Percentiles rank a stretch among this genome's conserved stretches.
phyloP scores from a whole-genome alignment of 2,888 invertebrate species.

The Noctua janthina region DNA sequence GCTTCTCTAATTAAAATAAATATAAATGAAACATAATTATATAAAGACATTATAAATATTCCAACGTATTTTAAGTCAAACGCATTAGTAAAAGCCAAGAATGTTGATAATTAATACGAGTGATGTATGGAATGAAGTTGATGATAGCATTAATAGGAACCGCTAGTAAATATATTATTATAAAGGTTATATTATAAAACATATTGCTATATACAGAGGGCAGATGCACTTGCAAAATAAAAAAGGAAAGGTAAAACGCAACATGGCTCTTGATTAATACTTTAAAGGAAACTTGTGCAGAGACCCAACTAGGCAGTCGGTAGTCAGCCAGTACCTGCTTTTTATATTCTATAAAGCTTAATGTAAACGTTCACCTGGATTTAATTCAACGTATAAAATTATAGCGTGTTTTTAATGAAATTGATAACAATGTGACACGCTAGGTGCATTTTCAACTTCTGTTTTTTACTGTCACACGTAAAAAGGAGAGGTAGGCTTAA shows the following conservation, averaged over 20 bases:
- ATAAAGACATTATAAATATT: slow-evolving; percentile 39
- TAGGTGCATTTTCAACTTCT: slow-evolving; percentile 68
- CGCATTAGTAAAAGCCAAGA: slow-evolving; percentile 49
- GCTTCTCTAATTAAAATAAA: neutral
- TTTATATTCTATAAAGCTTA: slow-evolving; percentile 58
- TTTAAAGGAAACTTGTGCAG: slow-evolving; percentile 85
- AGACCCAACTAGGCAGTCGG: slow-evolving; percentile 74
- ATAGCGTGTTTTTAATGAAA: slow-evolving; percentile 51
- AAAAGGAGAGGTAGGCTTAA: slow-evolving; percentile 32
- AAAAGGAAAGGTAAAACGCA: slow-evolving; percentile 75
- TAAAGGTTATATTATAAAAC: slow-evolving; percentile 55
- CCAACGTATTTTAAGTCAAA: slow-evolving; percentile 45
- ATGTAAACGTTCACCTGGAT: slow-evolving; percentile 64
- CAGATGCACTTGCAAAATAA: slow-evolving; percentile 81
- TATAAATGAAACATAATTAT: slow-evolving; percentile 13
- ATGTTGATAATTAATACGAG: slow-evolving; percentile 42
- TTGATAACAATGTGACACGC: slow-evolving; percentile 67
- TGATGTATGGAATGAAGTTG: slow-evolving; percentile 44
- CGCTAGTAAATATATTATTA: slow-evolving; percentile 56
- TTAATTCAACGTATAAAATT: slow-evolving; percentile 62
- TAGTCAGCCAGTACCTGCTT: slow-evolving; percentile 57
- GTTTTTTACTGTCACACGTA: slow-evolving; percentile 19
- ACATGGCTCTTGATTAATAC: slow-evolving; percentile 85
- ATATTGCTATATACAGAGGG: slow-evolving; percentile 71
- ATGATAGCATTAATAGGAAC: slow-evolving; percentile 46